Conservation (phyloP, 2,113 vertebrate genomes). For the Cyprinodon variegatus region DNA sequence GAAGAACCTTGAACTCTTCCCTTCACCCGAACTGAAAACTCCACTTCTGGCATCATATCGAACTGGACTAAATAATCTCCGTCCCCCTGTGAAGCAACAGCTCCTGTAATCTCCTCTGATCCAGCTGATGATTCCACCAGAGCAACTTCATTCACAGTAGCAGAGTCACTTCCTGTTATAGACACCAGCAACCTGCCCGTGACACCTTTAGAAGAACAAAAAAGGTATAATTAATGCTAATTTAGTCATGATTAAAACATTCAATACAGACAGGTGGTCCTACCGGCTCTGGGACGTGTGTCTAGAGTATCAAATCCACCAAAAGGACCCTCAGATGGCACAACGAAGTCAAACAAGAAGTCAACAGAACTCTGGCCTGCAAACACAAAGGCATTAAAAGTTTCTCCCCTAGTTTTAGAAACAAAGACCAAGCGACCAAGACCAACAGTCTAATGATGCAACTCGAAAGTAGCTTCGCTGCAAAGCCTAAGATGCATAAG, state of each 20-base stretch:
- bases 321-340: slow-evolving; percentile 18
- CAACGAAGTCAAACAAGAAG: slow-evolving; percentile 69
- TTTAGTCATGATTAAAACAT: neutral
- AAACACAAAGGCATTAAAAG: slow-evolving; percentile 11
- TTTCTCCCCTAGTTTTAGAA: neutral
- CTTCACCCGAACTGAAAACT: slow-evolving; percentile 58
- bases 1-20: slow-evolving; percentile 20
- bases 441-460: too few species aligned
- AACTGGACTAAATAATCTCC: slow-evolving; percentile 49
- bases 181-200: slow-evolving; percentile 60
- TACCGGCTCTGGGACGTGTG: slow-evolving; percentile 60
- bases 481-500: too few species aligned
- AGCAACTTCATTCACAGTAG: slow-evolving; percentile 48
- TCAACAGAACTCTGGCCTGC: slow-evolving; percentile 66
- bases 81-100: slow-evolving; percentile 17
- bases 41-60: slow-evolving; percentile 37
- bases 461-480: too few species aligned
- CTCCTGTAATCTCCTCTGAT: slow-evolving; percentile 34
- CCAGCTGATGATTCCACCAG: slow-evolving; percentile 53
- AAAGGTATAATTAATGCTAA: neutral
- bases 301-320: slow-evolving; percentile 51
- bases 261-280: neutral
- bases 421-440: too few species aligned
- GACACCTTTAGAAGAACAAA: slow-evolving; percentile 39
- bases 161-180: slow-evolving; percentile 47